phyloP scores from a whole-genome alignment of 2,113 vertebrate genomes.

The Setophaga coronata region DNA sequence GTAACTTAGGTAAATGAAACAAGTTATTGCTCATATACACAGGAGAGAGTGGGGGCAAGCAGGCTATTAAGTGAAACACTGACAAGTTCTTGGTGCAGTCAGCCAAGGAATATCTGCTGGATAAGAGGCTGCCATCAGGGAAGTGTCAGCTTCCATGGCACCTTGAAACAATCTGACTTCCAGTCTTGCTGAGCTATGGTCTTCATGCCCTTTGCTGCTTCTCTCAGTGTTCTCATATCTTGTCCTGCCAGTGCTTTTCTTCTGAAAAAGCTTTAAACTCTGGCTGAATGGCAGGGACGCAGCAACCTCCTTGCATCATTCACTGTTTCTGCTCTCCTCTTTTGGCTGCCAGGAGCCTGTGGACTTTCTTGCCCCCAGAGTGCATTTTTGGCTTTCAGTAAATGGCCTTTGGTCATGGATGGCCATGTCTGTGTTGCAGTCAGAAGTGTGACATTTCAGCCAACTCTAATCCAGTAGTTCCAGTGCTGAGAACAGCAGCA shows the following conservation, averaged over 20 bases:
- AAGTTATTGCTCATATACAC: neutral
- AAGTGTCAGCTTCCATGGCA: neutral
- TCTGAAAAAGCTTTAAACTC: neutral
- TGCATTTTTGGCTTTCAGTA: neutral
- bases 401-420: neutral
- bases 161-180: neutral
- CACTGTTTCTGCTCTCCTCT: neutral
- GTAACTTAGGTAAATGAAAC: neutral
- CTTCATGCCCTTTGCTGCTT: neutral
- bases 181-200: neutral
- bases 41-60: neutral
- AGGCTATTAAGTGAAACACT: neutral
- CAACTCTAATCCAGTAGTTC: neutral
- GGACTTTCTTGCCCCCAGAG: neutral
- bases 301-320: neutral
- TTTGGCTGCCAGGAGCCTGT: neutral
- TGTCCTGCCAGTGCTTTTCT: neutral
- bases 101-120: neutral
- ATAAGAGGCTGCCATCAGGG: neutral
- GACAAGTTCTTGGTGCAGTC: neutral
- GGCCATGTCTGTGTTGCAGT: neutral
- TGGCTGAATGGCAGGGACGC: neutral
- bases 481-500: neutral
- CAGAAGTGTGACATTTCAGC: neutral
- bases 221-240: neutral